Base-by-base conservation (phyloP, 2,797 vertebrate species). In the Parauchenoglanis ngamensis region DNA sequence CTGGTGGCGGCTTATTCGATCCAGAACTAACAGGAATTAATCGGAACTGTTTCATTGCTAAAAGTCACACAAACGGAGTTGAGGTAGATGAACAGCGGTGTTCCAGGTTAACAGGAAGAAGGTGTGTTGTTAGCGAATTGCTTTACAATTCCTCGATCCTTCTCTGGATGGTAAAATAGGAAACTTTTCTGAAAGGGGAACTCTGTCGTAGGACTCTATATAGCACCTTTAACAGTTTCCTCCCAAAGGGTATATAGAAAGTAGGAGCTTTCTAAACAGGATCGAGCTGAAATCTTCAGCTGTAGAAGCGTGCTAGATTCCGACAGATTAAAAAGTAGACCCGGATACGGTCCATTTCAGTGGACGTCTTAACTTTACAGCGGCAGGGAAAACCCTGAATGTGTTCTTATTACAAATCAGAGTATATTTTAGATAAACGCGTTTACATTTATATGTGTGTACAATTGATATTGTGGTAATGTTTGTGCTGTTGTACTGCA, bases 391-490 rank as follows among this genome's bases (percentile, higher is more conserved):
- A 46, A 23, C 35, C 23, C 44, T n/a, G 59, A 87, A 40, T 83
- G 78, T 83, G 70, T 80, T 79, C 76, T 28, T 86, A 68, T 17
- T 65, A 84, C 8, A 68, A 75, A 86, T 85, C 65, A 76, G 72
- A 88, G 35, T 85, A 84, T 86, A 88, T 88, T 86, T 73, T 84
- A 87, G 56, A 88, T 82, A 25, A 49, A 49, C 5, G 17, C 31
- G 87, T 93, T 84, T 89, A 89, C 91, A 68, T 91, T 44, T 23
- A 1, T 25, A 7, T 54, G 49, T 10, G n/a, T 28, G 46, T 76
- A 2, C 5, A 76, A 28, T 28, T 2, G n/a, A 28, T 54, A 77
- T 28, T 1, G 49, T n/a, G 12, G 11, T 75, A 6, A 54, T 28
- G 49, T 75, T 49, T n/a, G 13, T 44, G 35, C 21, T 40, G 17